Evolutionary conservation across 2,888 invertebrate species (phyloP), one percentile per base, ranked within the genome.

Genomic region (Periphyllus acericola): DNA sequence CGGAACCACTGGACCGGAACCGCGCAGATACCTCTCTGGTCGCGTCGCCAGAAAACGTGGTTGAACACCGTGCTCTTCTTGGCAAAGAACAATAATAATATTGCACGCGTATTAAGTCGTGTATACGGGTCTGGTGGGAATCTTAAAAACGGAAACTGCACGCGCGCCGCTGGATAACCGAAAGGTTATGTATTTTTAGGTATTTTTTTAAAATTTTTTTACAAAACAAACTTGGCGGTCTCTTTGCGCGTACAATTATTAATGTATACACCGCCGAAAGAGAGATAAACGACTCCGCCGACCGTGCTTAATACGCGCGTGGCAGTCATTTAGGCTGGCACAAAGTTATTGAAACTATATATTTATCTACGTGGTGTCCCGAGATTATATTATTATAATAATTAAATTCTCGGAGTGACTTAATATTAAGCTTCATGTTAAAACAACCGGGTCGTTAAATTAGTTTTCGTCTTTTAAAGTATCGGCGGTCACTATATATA

Each of bases 1-100:
- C 36, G 80, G 32, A 87, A 80, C 72, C 87, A 74, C 81, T 74
- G 87, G 66, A 87, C 87, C 74, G 87, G 87, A 87, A 87, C 60
- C 66, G 40, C 40, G 81, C 60, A 81, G 87, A 87, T 87, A 87
- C 46, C 71, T 40, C 36, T 25, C 29, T n/a, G 36, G n/a, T 72
- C 72, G 75, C 55, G 52, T 29, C 40, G 29, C 40, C 75, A 75
- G 74, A 60, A 40, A 83, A 75, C 66, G n/a, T n/a, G 84, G 46
- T 83, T 83, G 46, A 71, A 71, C 71, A 71, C 71, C 25, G 4
- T 21, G 14, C 21, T 60, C 14, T 32, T 71, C 29, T 71, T 71
- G 71, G 71, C 71, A 71, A 71, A 71, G 36, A 21, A 74, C 36
- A 36, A 74, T 72, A 32, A 34, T 72, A 72, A 32, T 36, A 21